Evolutionary conservation across 1,140 invertebrate species (phyloP).

Genomic region (Drosophila mayri): DNA sequence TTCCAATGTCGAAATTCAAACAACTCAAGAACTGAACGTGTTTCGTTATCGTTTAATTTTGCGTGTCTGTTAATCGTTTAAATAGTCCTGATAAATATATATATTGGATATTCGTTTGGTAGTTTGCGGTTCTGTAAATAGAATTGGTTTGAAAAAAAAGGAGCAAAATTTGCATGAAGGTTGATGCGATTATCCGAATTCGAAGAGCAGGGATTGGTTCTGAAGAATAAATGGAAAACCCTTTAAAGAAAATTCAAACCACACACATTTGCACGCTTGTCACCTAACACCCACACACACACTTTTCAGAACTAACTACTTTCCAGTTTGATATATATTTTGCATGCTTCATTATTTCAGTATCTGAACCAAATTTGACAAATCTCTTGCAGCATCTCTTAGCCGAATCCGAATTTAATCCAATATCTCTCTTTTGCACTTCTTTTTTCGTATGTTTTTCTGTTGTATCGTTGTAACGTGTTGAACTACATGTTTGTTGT

Average conservation of each 20-base stretch:
- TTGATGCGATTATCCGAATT: slow-evolving; percentile 9
- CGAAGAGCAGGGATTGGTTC: slow-evolving; percentile 33
- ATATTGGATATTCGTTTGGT: slow-evolving; percentile 48
- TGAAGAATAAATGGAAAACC: not conserved
- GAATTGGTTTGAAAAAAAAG: slow-evolving; percentile 14
- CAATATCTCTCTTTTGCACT: slow-evolving; percentile 56
- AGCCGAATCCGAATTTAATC: slow-evolving; percentile 41
- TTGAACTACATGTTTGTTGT: slow-evolving; percentile 56
- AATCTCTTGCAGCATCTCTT: slow-evolving; percentile 51
- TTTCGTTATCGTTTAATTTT: slow-evolving; percentile 57
- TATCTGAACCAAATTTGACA: slow-evolving; percentile 40
- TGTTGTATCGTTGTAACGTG: slow-evolving; percentile 48
- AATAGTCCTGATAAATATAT: slow-evolving; percentile 23
- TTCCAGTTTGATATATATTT: slow-evolving; percentile 9
- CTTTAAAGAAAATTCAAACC: not conserved
- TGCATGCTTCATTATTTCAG: slow-evolving; percentile 49
- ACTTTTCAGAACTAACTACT: slow-evolving; percentile 7
- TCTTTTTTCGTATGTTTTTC: slow-evolving; percentile 58
- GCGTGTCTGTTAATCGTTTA: slow-evolving; percentile 52
- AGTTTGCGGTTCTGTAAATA: slow-evolving; percentile 34
- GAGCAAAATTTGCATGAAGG: slow-evolving; percentile 47
- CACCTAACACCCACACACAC: slow-evolving; percentile 15
- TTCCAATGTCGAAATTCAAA: slow-evolving; percentile 16
- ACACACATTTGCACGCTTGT: slow-evolving; percentile 53
- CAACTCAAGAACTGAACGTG: slow-evolving; percentile 38